Percentiles rank a stretch among this genome's conserved stretches.
Evolutionary conservation across 2,797 vertebrate species (phyloP).

Genomic region (Oceanodroma leucorhoa): DNA sequence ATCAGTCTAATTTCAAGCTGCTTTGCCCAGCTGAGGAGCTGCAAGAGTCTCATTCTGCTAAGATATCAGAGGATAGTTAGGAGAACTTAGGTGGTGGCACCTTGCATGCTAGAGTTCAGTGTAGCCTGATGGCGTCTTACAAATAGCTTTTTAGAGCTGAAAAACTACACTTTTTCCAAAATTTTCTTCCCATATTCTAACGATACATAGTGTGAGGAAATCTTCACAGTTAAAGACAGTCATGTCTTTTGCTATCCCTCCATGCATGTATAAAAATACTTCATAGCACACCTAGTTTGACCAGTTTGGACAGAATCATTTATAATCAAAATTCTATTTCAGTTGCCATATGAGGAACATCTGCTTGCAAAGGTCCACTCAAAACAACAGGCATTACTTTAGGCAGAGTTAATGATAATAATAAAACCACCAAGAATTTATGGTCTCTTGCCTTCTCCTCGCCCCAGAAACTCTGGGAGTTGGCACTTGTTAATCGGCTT

Average conservation of each 20-base stretch:
- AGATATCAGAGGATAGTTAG: not conserved
- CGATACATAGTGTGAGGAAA: not conserved
- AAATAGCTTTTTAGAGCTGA: not conserved
- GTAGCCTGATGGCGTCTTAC: not conserved
- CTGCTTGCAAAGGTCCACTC: not conserved
- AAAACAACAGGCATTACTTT: not conserved
- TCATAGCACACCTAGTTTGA: not conserved
- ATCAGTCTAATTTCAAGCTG: not conserved
- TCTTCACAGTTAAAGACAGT: not conserved
- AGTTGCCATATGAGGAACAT: not conserved
- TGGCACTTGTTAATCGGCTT: not conserved
- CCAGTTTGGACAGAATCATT: not conserved
- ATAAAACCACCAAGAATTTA: not conserved
- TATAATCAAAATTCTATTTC: not conserved
- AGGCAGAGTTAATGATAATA: not conserved
- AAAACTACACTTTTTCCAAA: not conserved
- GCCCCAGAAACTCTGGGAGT: fast-evolving
- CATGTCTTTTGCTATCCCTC: not conserved
- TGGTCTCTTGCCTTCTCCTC: not conserved
- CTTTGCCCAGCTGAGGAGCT: not conserved
- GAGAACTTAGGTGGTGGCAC: not conserved
- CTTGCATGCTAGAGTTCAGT: not conserved
- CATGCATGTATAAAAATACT: not conserved
- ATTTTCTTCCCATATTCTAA: not conserved
- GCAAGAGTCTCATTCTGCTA: not conserved